These are phyloP conservation scores for Haliclystus octoradiatus DNA, from an alignment of 30 jellyfish, hydroid and myxozoan species.

Conservation along the genomic window DNA sequence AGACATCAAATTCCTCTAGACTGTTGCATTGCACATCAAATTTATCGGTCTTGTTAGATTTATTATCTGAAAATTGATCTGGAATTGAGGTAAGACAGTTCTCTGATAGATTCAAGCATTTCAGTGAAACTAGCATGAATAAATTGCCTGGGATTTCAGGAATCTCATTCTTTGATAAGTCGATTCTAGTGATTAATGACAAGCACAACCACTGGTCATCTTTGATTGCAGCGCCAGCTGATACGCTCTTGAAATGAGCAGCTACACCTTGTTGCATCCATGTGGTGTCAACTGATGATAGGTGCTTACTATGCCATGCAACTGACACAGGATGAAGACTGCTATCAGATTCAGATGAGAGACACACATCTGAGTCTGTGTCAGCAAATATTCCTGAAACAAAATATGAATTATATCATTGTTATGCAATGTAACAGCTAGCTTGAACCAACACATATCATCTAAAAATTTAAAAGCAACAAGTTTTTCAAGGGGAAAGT, in stretches of 20 bases:
- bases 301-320: slow-evolving; percentile 51
- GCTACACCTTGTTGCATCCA: slow-evolving; percentile 71
- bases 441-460: too few relatives aligned
- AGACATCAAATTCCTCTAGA: slow-evolving; percentile 69
- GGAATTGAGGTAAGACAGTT: slow-evolving; percentile 34
- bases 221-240: neutral
- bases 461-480: too few relatives aligned
- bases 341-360: slow-evolving; percentile 22
- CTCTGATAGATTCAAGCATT: slow-evolving; percentile 52
- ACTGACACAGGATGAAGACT: slow-evolving; percentile 31
- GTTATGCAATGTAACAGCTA: too few relatives aligned
- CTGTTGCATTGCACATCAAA: slow-evolving; percentile 38
- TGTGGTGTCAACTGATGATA: slow-evolving; percentile 25
- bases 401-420: neutral
- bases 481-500: too few relatives aligned
- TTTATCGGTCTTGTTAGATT: neutral
- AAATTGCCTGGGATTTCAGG: slow-evolving; percentile 41
- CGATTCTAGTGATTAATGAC: slow-evolving; percentile 45
- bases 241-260: slow-evolving; percentile 12
- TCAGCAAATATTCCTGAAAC: slow-evolving; percentile 52
- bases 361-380: slow-evolving; percentile 15
- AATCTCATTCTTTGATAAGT: slow-evolving; percentile 43
- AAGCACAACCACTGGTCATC: slow-evolving; percentile 10
- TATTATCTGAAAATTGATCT: neutral
- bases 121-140: slow-evolving; percentile 63